Evolutionary conservation across 2,113 vertebrate genomes (phyloP).

Genomic region (Protobothrops mucrosquamatus): DNA sequence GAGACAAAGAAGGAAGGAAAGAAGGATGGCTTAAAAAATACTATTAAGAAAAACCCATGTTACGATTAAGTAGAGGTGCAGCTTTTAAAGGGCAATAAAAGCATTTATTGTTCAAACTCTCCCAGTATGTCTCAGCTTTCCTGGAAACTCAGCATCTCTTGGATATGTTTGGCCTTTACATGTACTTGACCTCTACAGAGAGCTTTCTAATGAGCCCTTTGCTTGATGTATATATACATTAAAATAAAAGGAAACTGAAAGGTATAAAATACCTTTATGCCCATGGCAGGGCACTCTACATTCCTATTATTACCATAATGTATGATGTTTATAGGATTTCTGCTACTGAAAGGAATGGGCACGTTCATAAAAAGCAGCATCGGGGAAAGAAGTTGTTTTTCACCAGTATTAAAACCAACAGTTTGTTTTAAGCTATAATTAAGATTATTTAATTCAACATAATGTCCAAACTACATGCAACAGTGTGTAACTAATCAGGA

Average conservation of each 20-base stretch:
- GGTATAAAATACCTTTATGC: slow-evolving; percentile 61
- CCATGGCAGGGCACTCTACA: slow-evolving; percentile 45
- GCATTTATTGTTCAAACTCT: not conserved
- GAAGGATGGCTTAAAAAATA: not conserved
- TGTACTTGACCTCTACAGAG: slow-evolving; percentile 32
- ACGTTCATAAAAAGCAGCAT: slow-evolving; percentile 47
- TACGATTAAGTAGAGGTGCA: not conserved
- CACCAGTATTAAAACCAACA: slow-evolving; percentile 1
- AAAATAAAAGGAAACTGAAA: slow-evolving; percentile 57
- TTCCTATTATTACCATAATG: slow-evolving; percentile 55
- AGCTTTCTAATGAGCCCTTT: slow-evolving; percentile 37
- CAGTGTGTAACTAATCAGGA: not conserved
- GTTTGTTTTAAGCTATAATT: not conserved
- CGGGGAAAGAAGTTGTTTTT: slow-evolving; percentile 26
- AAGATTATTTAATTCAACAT: slow-evolving; percentile 1
- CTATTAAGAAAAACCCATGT: not conserved
- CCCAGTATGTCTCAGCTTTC: not conserved
- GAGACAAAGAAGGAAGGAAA: too few species aligned
- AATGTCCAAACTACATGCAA: not conserved
- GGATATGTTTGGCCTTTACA: slow-evolving; percentile 29
- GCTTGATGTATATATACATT: slow-evolving; percentile 53
- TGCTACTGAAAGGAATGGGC: slow-evolving; percentile 46
- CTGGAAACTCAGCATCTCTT: not conserved
- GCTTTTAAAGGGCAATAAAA: not conserved
- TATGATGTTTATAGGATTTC: slow-evolving; percentile 53